Base-by-base conservation (phyloP, 2,888 invertebrate species). In the Megaustenia siamemsis region DNA sequence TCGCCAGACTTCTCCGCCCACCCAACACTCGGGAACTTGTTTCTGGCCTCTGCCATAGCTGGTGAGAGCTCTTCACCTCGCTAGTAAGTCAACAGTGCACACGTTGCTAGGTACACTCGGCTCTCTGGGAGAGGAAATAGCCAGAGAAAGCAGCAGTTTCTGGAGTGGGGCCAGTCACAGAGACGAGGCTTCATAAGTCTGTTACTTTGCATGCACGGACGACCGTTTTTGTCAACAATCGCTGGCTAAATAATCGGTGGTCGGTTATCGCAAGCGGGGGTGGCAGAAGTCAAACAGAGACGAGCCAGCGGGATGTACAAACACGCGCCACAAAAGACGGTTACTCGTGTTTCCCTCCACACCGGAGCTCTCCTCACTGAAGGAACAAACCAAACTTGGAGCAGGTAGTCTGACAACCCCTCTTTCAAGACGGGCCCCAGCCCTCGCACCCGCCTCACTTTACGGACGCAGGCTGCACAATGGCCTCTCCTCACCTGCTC, bases 211-310 rank as follows among this genome's bases (percentile, higher is more conserved):
- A 1, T 63, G 40, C 18, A 1, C 63, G 28, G 63, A 63, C 43
- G 78, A 63, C 78, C 63, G 78, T 78, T 78, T 21, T 78, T 78
- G 78, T 78, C 78, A 78, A 78, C 63, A 78, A n/a, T 66, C n/a
- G 63, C 78, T 53, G 78, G 63, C 60, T 78, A 78, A 78, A 78
- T 78, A 53, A 28, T 78, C 49, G 18, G 6, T 21, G 35, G 6
- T 12, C 66, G 28, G 40, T 28, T 28, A 15, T 76, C 8, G 49
- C 15, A 32, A 32, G 75, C 75, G 4, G 12, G 78, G 66, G 78
- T 66, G 78, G 78, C 66, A 66, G 45, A 78, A 63, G 78, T 78
- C 66, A 40, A 78, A 78, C 63, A 78, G 63, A 78, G 38, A 56
- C 78, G 78, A 78, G 15, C 53, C 12, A 10, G n/a, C n/a, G n/a